phyloP scores from a whole-genome alignment of 2,888 invertebrate species.

The Parascotia fuliginaria region DNA sequence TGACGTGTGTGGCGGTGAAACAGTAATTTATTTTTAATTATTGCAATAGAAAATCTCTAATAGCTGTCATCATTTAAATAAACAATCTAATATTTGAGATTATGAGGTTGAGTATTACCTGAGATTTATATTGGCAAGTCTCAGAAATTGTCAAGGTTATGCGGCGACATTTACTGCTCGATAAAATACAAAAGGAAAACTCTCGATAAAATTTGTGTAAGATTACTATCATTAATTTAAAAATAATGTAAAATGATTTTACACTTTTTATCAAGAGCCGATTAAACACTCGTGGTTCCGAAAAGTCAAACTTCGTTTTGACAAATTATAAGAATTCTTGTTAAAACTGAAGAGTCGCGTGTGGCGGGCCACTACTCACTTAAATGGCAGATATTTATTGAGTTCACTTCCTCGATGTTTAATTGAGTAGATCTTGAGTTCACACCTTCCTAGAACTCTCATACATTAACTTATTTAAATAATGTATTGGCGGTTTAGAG shows the following conservation, averaged over 20 bases:
- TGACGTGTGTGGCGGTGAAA: conserved; percentile 20
- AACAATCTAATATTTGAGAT: background rate
- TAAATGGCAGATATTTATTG: conserved; percentile 36
- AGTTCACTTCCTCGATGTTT: no score
- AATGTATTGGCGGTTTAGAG: conserved; percentile 11
- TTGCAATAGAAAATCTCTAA: background rate
- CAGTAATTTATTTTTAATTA: conserved; percentile 13
- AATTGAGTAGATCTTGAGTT: conserved; percentile 24
- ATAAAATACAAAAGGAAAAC: background rate
- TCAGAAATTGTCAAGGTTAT: background rate
- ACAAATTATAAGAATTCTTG: conserved; percentile 27
- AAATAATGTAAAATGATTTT: background rate
- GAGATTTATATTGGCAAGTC: background rate
- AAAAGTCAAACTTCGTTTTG: conserved; percentile 15
- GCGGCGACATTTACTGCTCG: background rate
- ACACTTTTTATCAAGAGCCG: background rate
- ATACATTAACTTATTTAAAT: conserved; percentile 32
- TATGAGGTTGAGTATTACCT: background rate
- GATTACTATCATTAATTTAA: background rate
- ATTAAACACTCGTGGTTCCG: background rate
- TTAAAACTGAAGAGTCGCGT: conserved; percentile 2
- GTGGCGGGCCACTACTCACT: conserved; percentile 16
- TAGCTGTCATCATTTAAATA: background rate
- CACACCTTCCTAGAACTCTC: conserved; percentile 44
- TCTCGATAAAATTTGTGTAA: background rate